A percentile compares a stretch with the other conserved stretches of the same genome.
These are phyloP conservation scores for Leptinotarsa lineolata DNA, from an alignment of 1,140 invertebrate species.

Conservation along the genomic window DNA sequence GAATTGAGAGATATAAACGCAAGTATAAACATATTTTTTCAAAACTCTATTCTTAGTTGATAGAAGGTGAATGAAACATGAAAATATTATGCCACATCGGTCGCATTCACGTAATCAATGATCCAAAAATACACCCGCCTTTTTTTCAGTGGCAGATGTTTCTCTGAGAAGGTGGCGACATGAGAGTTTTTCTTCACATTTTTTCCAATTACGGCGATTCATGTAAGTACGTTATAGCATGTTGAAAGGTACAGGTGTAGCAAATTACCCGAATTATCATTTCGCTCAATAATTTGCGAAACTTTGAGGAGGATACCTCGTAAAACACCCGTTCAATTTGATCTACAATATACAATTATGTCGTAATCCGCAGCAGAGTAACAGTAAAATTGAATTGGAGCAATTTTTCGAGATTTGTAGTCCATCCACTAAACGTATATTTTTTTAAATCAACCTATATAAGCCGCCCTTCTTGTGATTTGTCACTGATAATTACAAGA, in stretches of 20 bases:
- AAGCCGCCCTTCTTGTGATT: too few species aligned
- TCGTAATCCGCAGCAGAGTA: not conserved
- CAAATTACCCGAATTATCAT: not conserved
- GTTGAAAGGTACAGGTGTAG: not conserved
- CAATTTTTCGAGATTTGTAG: not conserved
- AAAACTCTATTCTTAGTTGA: too few species aligned
- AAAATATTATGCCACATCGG: too few species aligned
- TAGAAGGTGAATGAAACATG: too few species aligned
- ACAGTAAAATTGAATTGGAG: conserved; percentile 1
- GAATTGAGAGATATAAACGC: too few species aligned
- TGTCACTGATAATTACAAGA: too few species aligned
- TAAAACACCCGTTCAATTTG: not conserved
- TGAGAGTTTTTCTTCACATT: not conserved
- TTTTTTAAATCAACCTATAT: too few species aligned
- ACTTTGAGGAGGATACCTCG: not conserved
- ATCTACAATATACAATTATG: not conserved
- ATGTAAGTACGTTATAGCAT: not conserved
- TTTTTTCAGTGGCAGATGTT: conserved; percentile 2
- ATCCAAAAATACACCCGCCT: not conserved
- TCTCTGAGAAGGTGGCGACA: not conserved
- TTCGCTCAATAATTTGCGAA: not conserved
- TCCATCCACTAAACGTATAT: not conserved
- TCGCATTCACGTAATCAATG: too few species aligned
- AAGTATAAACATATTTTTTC: too few species aligned
- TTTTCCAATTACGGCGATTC: not conserved